Evolutionary conservation across 2,113 vertebrate species (phyloP).

Genomic region (Bombycilla garrulus): DNA sequence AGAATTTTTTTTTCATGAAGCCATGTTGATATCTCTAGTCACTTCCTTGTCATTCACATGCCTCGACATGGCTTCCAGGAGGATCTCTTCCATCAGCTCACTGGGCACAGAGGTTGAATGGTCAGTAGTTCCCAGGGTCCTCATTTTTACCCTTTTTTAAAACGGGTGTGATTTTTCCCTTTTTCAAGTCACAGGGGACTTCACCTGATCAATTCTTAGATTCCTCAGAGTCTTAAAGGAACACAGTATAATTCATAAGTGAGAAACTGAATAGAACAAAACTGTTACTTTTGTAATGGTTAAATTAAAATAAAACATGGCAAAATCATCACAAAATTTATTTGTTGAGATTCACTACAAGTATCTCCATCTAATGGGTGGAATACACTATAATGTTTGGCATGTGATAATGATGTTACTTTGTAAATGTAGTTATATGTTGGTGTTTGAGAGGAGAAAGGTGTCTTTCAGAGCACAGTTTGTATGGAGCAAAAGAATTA

Average conservation of each 20-base stretch:
- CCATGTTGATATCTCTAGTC: neutral
- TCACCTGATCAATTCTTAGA: neutral
- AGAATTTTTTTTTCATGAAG: neutral
- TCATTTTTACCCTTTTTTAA: neutral
- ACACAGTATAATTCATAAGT: neutral
- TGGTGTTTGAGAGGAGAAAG: neutral
- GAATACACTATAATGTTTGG: neutral
- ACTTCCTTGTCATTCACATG: neutral
- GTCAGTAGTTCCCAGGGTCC: neutral
- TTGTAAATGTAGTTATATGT: neutral
- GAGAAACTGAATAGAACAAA: neutral
- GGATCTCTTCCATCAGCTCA: neutral
- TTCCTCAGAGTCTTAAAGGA: neutral
- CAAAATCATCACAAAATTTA: neutral
- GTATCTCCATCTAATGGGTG: neutral
- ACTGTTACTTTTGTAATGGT: neutral
- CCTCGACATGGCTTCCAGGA: neutral
- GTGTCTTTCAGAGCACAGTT: neutral
- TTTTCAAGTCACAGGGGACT: neutral
- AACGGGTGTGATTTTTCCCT: neutral
- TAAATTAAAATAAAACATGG: neutral
- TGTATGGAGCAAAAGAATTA: neutral
- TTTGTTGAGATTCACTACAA: neutral
- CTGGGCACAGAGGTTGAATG: neutral
- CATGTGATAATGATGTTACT: neutral